Evolutionary conservation across 30 jellyfish, hydroid and myxozoan species (phyloP).

Genomic region (Catostylus mosaicus): DNA sequence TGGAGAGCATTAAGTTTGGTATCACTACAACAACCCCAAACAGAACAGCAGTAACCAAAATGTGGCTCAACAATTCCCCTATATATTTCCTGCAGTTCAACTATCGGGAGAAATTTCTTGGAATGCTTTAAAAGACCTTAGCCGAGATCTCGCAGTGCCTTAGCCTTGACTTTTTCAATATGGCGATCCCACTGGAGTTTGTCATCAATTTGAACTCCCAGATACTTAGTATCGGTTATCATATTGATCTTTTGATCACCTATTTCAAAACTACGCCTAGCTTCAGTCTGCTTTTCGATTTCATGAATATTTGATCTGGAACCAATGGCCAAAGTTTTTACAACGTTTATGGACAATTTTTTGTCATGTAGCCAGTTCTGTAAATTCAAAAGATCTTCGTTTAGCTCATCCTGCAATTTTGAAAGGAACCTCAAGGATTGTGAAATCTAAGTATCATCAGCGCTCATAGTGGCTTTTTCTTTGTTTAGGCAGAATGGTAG

Average conservation of each 20-base stretch:
- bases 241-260: conserved; percentile 7
- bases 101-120: not conserved
- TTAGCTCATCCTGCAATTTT: conserved; percentile 16
- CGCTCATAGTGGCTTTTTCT: conserved; percentile 23
- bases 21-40: not conserved
- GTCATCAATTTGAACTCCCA: conserved; percentile 7
- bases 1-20: not conserved
- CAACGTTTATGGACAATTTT: not conserved
- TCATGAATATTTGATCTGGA: conserved; percentile 31
- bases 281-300: conserved; percentile 44
- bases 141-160: not conserved
- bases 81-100: conserved; percentile 6
- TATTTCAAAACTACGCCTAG: conserved; percentile 13
- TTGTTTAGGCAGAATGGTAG: conserved; percentile 32
- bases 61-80: conserved; percentile 16
- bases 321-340: conserved; percentile 2
- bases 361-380: conserved; percentile 17
- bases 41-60: too few relatives aligned
- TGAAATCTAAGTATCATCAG: conserved; percentile 22
- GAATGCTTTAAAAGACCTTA: not conserved
- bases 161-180: not conserved
- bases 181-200: not conserved
- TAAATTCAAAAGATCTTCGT: conserved; percentile 6
- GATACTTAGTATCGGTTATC: conserved; percentile 24
- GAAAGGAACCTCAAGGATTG: conserved; percentile 12